Evolutionary conservation across 1,140 invertebrate genomes (phyloP), one percentile per base, ranked within the genome.

Genomic region (Drosophila insularis): DNA sequence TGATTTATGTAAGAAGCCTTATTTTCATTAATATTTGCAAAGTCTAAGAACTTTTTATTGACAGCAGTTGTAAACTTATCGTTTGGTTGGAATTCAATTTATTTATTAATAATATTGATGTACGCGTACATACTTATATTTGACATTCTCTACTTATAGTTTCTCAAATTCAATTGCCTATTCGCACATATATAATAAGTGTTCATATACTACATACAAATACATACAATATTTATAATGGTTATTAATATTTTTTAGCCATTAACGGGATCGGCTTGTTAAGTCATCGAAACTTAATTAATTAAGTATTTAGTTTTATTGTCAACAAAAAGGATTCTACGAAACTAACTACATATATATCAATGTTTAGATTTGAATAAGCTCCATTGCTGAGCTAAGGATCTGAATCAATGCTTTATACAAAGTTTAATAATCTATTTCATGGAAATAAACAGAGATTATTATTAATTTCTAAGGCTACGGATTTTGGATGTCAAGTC

Each of bases 381-480:
- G 43, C 17, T 50, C 43, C 10, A 19, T 21, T 50, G 43, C 17
- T 50, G 17, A 75, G 63, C 63, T 62, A 63, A 62, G 8, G 61
- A 75, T 59, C 62, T 32, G 56, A 68, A 68, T 61, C 58, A 56
- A 19, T 39, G 56, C 37, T 74, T 74, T 68, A 58, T 74, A 75
- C 73, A 75, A 74, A 39, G 56, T 37, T 13, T 35, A 60, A 46
- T 11, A 31, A 62, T 40, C 31, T 68, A 76, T 76, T 76, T 76
- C 73, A 76, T 76, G 75, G 72, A 75, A 75, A 75, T 75, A 74
- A 75, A 54, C 59, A 63, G 31, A 14, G 2, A 46, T 46, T 46
- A 46, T 43, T 40, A 63, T 19, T 19, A 46, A 23, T 71, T 19
- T 32, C 71, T 72, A 76, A 75, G 65, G 59, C 73, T 76, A 76